These are phyloP conservation scores for Phacellophora camtschatica DNA, from an alignment of 30 jellyfish, hydroid and myxozoan species.

Conservation along the genomic window DNA sequence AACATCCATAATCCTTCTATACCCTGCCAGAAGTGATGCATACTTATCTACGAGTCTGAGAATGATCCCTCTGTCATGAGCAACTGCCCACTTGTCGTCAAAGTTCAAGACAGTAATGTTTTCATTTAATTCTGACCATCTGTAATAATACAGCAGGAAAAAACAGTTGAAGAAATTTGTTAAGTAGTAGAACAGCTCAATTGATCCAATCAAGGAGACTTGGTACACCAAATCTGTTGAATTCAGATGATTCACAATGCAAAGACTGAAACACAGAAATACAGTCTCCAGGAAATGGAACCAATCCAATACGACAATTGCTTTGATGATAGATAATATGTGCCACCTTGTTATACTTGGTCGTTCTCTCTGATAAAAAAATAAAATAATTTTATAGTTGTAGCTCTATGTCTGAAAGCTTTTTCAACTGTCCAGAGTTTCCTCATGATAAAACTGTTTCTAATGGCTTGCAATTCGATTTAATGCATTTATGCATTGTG, in stretches of 20 bases:
- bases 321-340: conserved; percentile 71
- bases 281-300: conserved; percentile 90
- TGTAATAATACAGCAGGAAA: conserved; percentile 68
- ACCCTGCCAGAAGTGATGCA: conserved; percentile 65
- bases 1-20: conserved; percentile 71
- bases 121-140: conserved; percentile 86
- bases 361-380: conserved; percentile 52
- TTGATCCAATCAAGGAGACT: conserved; percentile 80
- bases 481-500: too few relatives aligned
- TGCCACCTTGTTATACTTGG: conserved; percentile 90
- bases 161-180: conserved; percentile 78
- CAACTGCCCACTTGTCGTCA: conserved; percentile 12
- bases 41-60: conserved; percentile 60
- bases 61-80: conserved; percentile 33
- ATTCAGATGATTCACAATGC: conserved; percentile 81
- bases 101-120: conserved; percentile 52
- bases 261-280: conserved; percentile 77
- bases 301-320: conserved; percentile 92
- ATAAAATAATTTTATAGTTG: too few relatives aligned
- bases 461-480: too few relatives aligned
- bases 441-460: too few relatives aligned
- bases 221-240: conserved; percentile 92
- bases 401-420: too few relatives aligned
- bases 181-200: conserved; percentile 79
- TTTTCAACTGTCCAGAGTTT: too few relatives aligned